Evolutionary conservation across 2,113 vertebrate genomes (phyloP).

Genomic region (Triplophysa dalaica): DNA sequence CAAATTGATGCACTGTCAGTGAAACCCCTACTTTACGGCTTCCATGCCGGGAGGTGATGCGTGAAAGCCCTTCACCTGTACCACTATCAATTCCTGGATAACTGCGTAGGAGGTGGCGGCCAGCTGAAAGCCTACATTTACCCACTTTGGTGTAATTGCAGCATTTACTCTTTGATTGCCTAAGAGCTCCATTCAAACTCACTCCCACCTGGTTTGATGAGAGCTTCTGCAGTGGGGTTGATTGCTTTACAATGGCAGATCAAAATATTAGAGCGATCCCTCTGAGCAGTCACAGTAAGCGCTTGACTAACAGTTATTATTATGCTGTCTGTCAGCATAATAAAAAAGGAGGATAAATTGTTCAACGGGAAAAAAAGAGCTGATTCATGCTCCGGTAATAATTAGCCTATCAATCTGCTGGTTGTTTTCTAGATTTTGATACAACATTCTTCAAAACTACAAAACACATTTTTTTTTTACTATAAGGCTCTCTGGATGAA

Average conservation of each 20-base stretch:
- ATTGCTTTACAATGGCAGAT: constrained; percentile 68
- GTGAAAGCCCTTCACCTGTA: constrained; percentile 60
- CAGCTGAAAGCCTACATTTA: constrained; percentile 74
- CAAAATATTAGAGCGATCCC: constrained; percentile 64
- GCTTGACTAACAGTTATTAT: constrained; percentile 61
- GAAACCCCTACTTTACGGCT: constrained; percentile 33
- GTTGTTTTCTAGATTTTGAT: constrained; percentile 15
- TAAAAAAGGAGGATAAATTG: constrained; percentile 43
- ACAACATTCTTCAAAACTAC: background rate
- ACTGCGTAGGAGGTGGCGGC: constrained; percentile 68
- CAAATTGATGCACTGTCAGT: constrained; percentile 20
- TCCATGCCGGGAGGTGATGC: constrained; percentile 9
- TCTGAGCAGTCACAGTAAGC: constrained; percentile 56
- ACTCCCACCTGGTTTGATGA: constrained; percentile 61
- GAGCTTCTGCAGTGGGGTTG: constrained; percentile 59
- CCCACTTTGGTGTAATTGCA: constrained; percentile 73
- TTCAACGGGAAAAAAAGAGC: constrained; percentile 7
- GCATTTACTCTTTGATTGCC: constrained; percentile 67
- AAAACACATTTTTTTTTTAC: background rate
- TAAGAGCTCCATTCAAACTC: constrained; percentile 72
- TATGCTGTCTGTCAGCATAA: constrained; percentile 57
- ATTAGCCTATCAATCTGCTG: constrained; percentile 11
- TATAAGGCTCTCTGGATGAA: background rate
- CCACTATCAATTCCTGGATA: constrained; percentile 58
- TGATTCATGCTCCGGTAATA: background rate